A percentile compares a stretch with the other conserved stretches of the same genome.
Conservation (phyloP, 1,140 invertebrate species). For the Myzus persicae region DNA sequence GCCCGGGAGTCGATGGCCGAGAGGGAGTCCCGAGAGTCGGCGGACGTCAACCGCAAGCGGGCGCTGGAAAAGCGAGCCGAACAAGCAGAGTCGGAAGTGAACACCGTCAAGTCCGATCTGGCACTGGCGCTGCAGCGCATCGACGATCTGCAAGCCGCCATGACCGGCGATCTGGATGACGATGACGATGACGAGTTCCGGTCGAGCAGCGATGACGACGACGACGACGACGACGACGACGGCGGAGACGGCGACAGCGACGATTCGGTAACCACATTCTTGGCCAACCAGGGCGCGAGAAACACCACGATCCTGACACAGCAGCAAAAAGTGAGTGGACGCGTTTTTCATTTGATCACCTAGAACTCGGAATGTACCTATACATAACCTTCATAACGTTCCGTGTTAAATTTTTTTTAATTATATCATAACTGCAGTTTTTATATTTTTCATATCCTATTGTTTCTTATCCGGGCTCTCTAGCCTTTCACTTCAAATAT, state of each 20-base stretch:
- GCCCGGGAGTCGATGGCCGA: conserved; percentile 76
- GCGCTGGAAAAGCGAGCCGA: conserved; percentile 77
- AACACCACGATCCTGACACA: conserved; percentile 37
- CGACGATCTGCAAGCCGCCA: conserved; percentile 83
- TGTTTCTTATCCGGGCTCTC: not conserved
- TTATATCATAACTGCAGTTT: not conserved
- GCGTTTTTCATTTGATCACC: not conserved
- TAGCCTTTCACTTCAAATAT: not conserved
- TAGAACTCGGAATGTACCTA: not conserved
- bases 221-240: conserved; percentile 25
- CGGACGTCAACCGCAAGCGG: conserved; percentile 73
- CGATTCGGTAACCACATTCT: conserved; percentile 45
- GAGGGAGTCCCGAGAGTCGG: conserved; percentile 74
- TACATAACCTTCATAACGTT: too few species aligned
- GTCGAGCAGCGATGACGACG: conserved; percentile 41
- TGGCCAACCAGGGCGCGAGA: conserved; percentile 39
- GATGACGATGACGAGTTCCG: conserved; percentile 64
- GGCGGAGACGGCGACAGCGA: conserved; percentile 31
- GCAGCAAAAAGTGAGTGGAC: conserved; percentile 39
- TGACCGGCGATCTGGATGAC: conserved; percentile 76
- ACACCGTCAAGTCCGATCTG: conserved; percentile 74
- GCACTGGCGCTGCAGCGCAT: conserved; percentile 83
- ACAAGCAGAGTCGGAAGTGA: conserved; percentile 71
- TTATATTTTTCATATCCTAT: not conserved
- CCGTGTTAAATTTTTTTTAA: too few species aligned